Evolutionary conservation across 2,888 invertebrate genomes (phyloP).

Genomic region (Leucophora obtusa): DNA sequence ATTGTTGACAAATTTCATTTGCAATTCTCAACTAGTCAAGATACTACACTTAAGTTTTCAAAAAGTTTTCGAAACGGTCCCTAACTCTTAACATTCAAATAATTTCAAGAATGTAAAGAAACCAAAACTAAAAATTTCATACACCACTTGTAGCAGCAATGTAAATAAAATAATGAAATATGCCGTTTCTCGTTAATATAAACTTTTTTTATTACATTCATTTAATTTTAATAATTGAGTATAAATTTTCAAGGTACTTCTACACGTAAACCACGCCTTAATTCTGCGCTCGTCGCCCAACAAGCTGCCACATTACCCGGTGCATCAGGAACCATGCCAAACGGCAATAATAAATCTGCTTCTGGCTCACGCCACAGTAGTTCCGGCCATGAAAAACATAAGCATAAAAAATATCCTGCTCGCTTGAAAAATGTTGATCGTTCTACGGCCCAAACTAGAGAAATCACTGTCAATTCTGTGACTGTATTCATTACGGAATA

Average conservation of each 20-base stretch:
- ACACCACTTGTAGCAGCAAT: too few species aligned
- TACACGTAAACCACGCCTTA: constrained; percentile 94
- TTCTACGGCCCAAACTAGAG: constrained; percentile 94
- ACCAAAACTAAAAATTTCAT: too few species aligned
- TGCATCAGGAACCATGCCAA: constrained; percentile 80
- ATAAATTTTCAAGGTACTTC: constrained; percentile 83
- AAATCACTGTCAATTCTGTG: constrained; percentile 97
- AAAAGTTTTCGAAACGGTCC: too few species aligned
- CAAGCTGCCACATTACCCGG: constrained; percentile 89
- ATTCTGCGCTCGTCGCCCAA: constrained; percentile 97
- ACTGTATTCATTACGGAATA: constrained; percentile 98
- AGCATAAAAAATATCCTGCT: constrained; percentile 84
- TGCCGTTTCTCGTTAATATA: too few species aligned
- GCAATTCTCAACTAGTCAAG: too few species aligned
- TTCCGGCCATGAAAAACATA: constrained; percentile 80
- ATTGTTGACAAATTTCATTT: too few species aligned
- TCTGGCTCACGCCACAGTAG: constrained; percentile 75
- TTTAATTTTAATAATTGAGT: too few species aligned
- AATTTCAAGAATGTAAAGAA: too few species aligned
- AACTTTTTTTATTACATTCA: background rate
- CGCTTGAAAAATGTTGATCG: constrained; percentile 95
- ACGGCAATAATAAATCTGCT: constrained; percentile 76
- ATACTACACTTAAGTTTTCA: too few species aligned
- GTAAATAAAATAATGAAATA: too few species aligned
- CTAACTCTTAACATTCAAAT: too few species aligned